Evolutionary conservation across 2,797 vertebrate genomes (phyloP).

Genomic region (Gymnocypris eckloni): DNA sequence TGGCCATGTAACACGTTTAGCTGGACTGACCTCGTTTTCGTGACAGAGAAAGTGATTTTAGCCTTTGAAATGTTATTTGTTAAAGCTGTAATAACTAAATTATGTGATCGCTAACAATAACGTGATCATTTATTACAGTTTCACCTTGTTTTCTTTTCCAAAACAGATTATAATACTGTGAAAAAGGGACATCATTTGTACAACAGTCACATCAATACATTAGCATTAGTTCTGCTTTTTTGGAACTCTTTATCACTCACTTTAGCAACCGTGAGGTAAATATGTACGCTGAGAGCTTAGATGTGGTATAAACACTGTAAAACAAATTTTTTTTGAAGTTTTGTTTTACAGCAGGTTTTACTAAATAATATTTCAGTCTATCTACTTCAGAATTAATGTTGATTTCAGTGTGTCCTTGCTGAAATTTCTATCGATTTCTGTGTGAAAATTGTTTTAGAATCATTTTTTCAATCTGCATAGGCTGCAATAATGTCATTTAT

Average conservation of each 20-base stretch:
- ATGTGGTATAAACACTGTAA: not conserved
- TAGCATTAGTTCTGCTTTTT: slow-evolving; percentile 3
- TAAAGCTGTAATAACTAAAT: slow-evolving; percentile 41
- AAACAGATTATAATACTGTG: not conserved
- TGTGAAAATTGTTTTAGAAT: not conserved
- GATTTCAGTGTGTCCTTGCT: not conserved
- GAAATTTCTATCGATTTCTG: not conserved
- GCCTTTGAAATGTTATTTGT: slow-evolving; percentile 41
- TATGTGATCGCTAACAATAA: not conserved
- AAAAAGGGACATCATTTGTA: not conserved
- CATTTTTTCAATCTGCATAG: not conserved
- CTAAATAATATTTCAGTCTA: not conserved
- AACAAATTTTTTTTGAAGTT: not conserved
- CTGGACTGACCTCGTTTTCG: slow-evolving; percentile 50
- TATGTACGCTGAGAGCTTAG: not conserved
- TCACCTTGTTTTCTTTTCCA: not conserved
- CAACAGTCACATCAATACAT: not conserved
- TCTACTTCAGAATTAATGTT: not conserved
- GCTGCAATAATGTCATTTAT: slow-evolving; percentile 9
- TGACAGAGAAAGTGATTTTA: slow-evolving; percentile 42
- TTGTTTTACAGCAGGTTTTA: too few relatives aligned
- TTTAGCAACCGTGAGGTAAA: not conserved
- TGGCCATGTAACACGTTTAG: slow-evolving; percentile 63
- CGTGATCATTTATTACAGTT: not conserved
- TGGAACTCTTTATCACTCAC: not conserved